Evolutionary conservation across 2,113 vertebrate genomes (phyloP).

Genomic region (Neotragus moschatus): DNA sequence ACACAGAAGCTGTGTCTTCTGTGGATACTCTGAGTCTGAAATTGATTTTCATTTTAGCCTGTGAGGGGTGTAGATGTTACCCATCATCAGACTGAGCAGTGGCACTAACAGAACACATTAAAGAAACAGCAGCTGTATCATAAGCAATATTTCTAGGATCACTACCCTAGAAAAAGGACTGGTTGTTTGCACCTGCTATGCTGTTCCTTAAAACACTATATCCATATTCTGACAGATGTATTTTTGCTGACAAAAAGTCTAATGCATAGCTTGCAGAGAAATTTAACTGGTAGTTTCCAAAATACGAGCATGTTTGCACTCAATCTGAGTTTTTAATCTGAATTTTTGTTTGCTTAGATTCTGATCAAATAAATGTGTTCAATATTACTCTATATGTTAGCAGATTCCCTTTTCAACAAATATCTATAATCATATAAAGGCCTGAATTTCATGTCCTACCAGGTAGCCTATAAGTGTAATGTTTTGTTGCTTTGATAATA

Average conservation of each 20-base stretch:
- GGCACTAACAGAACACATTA: not conserved
- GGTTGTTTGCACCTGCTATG: not conserved
- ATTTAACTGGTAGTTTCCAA: not conserved
- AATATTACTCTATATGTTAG: not conserved
- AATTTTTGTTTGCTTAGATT: not conserved
- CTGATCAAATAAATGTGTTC: not conserved
- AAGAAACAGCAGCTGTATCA: not conserved
- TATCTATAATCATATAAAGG: not conserved
- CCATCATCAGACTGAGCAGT: not conserved
- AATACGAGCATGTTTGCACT: not conserved
- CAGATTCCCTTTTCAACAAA: not conserved
- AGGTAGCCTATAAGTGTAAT: not conserved
- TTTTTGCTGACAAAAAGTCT: not conserved
- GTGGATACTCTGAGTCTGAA: not conserved
- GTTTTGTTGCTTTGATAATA: not conserved
- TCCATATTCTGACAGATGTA: not conserved
- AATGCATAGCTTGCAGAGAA: not conserved
- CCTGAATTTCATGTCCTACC: not conserved
- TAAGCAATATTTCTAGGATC: not conserved
- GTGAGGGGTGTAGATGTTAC: not conserved
- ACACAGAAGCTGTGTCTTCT: not conserved
- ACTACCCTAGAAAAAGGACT: not conserved
- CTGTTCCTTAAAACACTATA: not conserved
- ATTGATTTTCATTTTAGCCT: not conserved
- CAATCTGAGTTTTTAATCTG: not conserved